phyloP scores from a whole-genome alignment of 2,797 vertebrate genomes.

The Siniperca undulata region DNA sequence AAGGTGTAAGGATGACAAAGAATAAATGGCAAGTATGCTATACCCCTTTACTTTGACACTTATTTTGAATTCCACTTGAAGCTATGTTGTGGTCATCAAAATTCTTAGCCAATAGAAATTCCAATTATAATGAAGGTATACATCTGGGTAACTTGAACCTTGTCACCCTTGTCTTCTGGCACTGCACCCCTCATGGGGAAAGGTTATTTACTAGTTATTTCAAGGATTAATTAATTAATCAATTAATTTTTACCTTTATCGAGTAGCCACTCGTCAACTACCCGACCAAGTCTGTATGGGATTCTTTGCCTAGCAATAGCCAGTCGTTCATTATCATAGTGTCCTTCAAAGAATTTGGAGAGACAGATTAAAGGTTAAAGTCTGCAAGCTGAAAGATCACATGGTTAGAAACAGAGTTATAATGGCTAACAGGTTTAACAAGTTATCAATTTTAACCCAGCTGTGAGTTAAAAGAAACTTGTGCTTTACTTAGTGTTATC shows the following conservation, averaged over 20 bases:
- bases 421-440: slow-evolving; percentile 87
- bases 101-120: slow-evolving; percentile 50
- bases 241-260: slow-evolving; percentile 98
- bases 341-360: slow-evolving; percentile 99
- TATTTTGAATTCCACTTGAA: slow-evolving; percentile 41
- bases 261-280: slow-evolving; percentile 99
- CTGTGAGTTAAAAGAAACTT: slow-evolving; percentile 84
- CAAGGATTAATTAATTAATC: slow-evolving; percentile 88
- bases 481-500: slow-evolving; percentile 78
- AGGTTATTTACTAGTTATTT: slow-evolving; percentile 88
- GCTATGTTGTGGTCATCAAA: slow-evolving; percentile 35
- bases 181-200: slow-evolving; percentile 89
- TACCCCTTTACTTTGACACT: slow-evolving; percentile 18
- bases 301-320: slow-evolving; percentile 99
- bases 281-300: slow-evolving; percentile 99
- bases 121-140: slow-evolving; percentile 57
- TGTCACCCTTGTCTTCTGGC: slow-evolving; percentile 80
- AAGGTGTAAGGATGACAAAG: slow-evolving; percentile 79
- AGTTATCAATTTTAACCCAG: slow-evolving; percentile 85
- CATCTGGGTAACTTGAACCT: slow-evolving; percentile 50
- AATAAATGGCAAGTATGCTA: slow-evolving; percentile 35
- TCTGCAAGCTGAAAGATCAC: slow-evolving; percentile 90
- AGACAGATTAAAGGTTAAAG: slow-evolving; percentile 95
- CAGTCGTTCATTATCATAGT: slow-evolving; percentile 99
- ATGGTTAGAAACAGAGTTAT: slow-evolving; percentile 87